phyloP scores from a whole-genome alignment of 2,888 invertebrate species.

The Hoplodrina ambigua region DNA sequence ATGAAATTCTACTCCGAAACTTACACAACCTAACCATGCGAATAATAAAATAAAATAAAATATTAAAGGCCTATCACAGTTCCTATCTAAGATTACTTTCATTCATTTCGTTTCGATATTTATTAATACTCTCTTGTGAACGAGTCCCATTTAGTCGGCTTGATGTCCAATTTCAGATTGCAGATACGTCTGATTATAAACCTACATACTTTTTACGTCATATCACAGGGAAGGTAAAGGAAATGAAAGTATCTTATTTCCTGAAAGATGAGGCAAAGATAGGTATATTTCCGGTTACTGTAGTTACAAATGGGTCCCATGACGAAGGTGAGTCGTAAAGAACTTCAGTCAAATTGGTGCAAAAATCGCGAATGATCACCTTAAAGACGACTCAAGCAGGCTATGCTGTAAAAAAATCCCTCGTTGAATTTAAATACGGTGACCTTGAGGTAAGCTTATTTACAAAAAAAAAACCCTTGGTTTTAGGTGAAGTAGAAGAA shows the following conservation, averaged over 20 bases:
- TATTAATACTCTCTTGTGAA: slow-evolving; percentile 20
- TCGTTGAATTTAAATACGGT: no score
- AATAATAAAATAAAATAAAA: no score
- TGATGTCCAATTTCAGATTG: slow-evolving; percentile 16
- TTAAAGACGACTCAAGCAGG: no score
- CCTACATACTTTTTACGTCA: neutral
- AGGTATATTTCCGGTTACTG: neutral
- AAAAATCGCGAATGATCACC: no score
- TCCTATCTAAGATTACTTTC: slow-evolving; percentile 17
- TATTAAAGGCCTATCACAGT: neutral
- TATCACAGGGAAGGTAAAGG: slow-evolving; percentile 1
- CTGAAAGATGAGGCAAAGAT: neutral
- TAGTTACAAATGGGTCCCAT: neutral
- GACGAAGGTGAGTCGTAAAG: no score
- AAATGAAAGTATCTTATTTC: slow-evolving; percentile 3
- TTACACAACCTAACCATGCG: no score
- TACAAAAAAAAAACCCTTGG: no score
- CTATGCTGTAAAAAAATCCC: no score
- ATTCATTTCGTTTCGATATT: slow-evolving; percentile 4
- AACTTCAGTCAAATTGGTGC: no score
- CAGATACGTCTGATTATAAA: neutral
- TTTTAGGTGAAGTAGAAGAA: no score
- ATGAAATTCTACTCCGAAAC: no score
- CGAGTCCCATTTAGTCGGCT: slow-evolving; percentile 9
- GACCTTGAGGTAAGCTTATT: no score